Evolutionary conservation across 2,113 vertebrate genomes (phyloP).

Genomic region (Hoplias malabaricus): DNA sequence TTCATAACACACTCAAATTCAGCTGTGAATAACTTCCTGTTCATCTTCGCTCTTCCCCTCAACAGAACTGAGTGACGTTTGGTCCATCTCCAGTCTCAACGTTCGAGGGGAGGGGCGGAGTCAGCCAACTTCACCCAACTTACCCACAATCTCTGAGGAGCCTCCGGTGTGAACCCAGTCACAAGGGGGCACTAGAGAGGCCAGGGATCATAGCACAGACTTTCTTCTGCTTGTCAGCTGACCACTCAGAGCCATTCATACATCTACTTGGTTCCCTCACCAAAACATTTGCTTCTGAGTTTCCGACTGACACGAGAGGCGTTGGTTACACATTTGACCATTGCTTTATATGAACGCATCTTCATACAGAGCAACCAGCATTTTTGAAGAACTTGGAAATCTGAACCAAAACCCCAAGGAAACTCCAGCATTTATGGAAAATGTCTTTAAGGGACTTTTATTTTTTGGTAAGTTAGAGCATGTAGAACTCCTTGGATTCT

Average conservation of each 20-base stretch:
- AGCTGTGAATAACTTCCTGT: not conserved
- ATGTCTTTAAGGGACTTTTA: not conserved
- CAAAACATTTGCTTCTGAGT: not conserved
- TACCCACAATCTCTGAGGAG: slow-evolving; percentile 74
- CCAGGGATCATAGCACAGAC: not conserved
- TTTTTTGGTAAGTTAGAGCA: not conserved
- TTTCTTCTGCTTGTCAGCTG: not conserved
- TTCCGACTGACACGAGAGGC: not conserved
- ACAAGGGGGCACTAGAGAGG: not conserved
- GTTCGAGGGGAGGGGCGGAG: slow-evolving; percentile 64
- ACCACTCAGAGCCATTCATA: not conserved
- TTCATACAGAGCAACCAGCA: slow-evolving; percentile 1
- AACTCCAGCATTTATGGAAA: not conserved
- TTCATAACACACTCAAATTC: not conserved
- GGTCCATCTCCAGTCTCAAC: slow-evolving; percentile 73
- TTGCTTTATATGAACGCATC: not conserved
- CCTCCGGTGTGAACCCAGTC: slow-evolving; percentile 49
- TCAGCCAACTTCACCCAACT: slow-evolving; percentile 58
- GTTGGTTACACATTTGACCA: not conserved
- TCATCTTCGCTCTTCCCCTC: not conserved
- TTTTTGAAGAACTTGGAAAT: too few species aligned
- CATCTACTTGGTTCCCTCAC: not conserved
- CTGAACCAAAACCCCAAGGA: not conserved
- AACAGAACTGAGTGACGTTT: slow-evolving; percentile 77
- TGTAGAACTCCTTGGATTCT: not conserved